Evolutionary conservation across 2,797 vertebrate genomes (phyloP), one percentile per base, ranked within the genome.

Genomic region (Odontamblyopus lacepedii): DNA sequence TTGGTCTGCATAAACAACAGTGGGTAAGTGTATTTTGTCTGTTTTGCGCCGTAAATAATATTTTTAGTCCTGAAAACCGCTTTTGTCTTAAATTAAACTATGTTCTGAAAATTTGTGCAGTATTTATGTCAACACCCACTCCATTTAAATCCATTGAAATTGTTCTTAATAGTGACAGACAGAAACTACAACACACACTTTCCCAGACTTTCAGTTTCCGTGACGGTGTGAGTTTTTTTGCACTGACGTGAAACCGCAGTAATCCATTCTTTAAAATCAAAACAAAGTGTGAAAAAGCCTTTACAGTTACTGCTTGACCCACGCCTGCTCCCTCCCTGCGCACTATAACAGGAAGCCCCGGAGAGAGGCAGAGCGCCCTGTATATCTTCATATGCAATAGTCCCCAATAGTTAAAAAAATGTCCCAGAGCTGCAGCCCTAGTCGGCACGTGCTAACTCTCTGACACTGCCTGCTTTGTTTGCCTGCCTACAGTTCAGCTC

Each of bases 381-480:
- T 78, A 60, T 69, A 44, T 0, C 81, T 71, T 77, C 71, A 67
- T 79, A 77, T 78, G 75, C 72, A 83, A 82, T 63, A 77, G 74
- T 71, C 83, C 74, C 68, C 71, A 53, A 63, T n/a, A 63, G 69
- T 41, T 57, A 61, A 73, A 82, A 76, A 61, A 70, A 35, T 79
- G 78, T 82, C 80, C 68, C 77, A 62, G 70, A 78, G 60, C 62
- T 68, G 55, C 66, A 62, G 38, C 69, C 15, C 69, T 15, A 73
- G 84, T 75, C 81, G 80, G 77, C 88, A 82, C 67, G 29, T 84
- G 76, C 70, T 78, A 73, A 74, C 70, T 67, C 83, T 66, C 81
- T 83, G 85, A 94, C 91, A 93, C 89, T 93, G 85, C 80, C 72
- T 13, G 87, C 89, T 92, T 93, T 94, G 91, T 92, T 88, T 88